Evolutionary conservation across 1,140 invertebrate species (phyloP), one percentile per base, ranked within the genome.

Genomic region (Cydia splendana): DNA sequence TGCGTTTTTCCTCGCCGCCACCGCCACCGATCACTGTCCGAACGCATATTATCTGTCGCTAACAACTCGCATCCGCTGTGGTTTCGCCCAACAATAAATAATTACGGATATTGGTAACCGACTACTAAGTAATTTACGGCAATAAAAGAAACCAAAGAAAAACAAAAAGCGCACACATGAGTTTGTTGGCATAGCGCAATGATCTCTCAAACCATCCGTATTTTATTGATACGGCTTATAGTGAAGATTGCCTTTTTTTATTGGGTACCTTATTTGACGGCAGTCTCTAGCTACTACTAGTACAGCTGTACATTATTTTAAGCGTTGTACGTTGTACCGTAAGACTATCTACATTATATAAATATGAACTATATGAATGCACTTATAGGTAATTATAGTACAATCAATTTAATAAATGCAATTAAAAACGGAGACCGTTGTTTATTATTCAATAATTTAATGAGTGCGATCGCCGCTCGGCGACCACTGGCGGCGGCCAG

Each of bases 31-130:
- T 87, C 87, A 86, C 86, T 90, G 87, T 88, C 86, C 84, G 80
- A 82, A 86, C 82, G 81, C 82, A 87, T 88, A 89, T 89, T 88
- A 87, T 84, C 83, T 84, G 85, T 88, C 87, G 87, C 88, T 89
- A 92, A 93, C 85, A 83, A 84, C 90, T 89, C 82, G 81, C 87
- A 92, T 93, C 91, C 91, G 91, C 86, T 82, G 87, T 80, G 84
- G 86, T 85, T 87, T 87, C 82, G 74, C 28, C 80, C 85, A 88
- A 91, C 90, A 89, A 89, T 89, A 87, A 90, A 92, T 90, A 90
- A 93, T 93, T 91, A 91, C 86, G 69, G 85, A 88, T 88, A 89
- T 86, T 79, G 87, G 87, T 90, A 88, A 87, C 86, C 65, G 79
- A 51, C 84, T 82, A 82, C 57, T 74, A 69, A 77, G 75, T 75